phyloP scores from a whole-genome alignment of 2,888 invertebrate genomes.

The Ochropacha duplaris region DNA sequence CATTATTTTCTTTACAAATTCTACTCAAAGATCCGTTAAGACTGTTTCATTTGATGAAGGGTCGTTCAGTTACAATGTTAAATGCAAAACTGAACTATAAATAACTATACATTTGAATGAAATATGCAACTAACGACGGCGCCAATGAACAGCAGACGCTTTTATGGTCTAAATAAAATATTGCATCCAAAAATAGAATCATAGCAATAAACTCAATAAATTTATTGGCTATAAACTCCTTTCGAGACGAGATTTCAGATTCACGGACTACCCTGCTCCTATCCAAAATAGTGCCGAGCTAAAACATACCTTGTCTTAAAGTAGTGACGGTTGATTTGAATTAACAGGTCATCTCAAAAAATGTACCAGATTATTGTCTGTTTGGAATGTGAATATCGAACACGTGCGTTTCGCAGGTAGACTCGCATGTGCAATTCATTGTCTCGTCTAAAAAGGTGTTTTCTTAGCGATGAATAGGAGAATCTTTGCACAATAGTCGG shows the following conservation, averaged over 20 bases:
- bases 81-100: slow-evolving; percentile 16
- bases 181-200: slow-evolving; percentile 49
- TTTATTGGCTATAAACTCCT: slow-evolving; percentile 56
- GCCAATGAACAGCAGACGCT: slow-evolving; percentile 25
- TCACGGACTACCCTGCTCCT: slow-evolving; percentile 36
- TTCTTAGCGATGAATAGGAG: slow-evolving; percentile 63
- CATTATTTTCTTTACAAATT: slow-evolving; percentile 19
- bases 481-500: slow-evolving; percentile 75
- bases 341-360: slow-evolving; percentile 38
- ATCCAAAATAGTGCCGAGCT: slow-evolving; percentile 22
- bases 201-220: slow-evolving; percentile 52
- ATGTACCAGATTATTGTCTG: slow-evolving; percentile 52
- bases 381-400: slow-evolving; percentile 68
- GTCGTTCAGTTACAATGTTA: slow-evolving; percentile 14
- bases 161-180: slow-evolving; percentile 43
- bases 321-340: slow-evolving; percentile 46
- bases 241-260: slow-evolving; percentile 56
- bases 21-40: neutral
- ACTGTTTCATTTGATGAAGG: slow-evolving; percentile 3
- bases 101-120: slow-evolving; percentile 21
- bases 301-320: slow-evolving; percentile 46
- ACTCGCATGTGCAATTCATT: slow-evolving; percentile 76
- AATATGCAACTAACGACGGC: slow-evolving; percentile 23
- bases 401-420: slow-evolving; percentile 80
- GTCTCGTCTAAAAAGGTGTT: slow-evolving; percentile 67